phyloP scores from a whole-genome alignment of 2,888 invertebrate species.

The Volucella bombylans region DNA sequence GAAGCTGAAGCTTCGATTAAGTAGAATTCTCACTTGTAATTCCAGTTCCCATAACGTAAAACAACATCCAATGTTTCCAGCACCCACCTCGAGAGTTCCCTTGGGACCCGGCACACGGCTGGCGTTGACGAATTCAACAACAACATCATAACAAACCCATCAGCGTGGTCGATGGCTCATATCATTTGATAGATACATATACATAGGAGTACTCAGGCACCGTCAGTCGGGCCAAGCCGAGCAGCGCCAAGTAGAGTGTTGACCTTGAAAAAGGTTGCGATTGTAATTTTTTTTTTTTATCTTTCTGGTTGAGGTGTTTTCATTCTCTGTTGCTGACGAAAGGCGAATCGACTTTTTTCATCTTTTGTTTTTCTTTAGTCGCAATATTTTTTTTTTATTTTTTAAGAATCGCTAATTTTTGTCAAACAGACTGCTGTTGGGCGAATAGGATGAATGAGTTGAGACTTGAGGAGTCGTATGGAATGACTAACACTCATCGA shows the following conservation, averaged over 20 bases:
- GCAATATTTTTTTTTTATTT: slow-evolving; percentile 15
- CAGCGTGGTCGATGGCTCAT: slow-evolving; percentile 44
- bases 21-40: slow-evolving; percentile 2
- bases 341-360: slow-evolving; percentile 5
- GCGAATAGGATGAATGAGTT: slow-evolving; percentile 18
- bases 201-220: slow-evolving; percentile 9
- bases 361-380: slow-evolving; percentile 3
- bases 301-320: slow-evolving; percentile 1
- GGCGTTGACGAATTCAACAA: not conserved
- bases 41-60: slow-evolving; percentile 36
- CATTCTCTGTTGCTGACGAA: slow-evolving; percentile 45
- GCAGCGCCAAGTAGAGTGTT: slow-evolving; percentile 29
- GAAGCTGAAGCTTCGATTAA: not conserved
- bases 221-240: slow-evolving; percentile 6
- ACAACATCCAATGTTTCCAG: slow-evolving; percentile 11
- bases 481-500: slow-evolving; percentile 49
- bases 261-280: slow-evolving; percentile 50
- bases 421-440: slow-evolving; percentile 9
- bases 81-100: not conserved
- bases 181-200: slow-evolving; percentile 27
- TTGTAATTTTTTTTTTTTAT: slow-evolving; percentile 7
- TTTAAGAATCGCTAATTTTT: slow-evolving; percentile 11
- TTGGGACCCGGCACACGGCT: not conserved
- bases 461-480: slow-evolving; percentile 1
- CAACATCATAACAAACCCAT: slow-evolving; percentile 54